Evolutionary conservation across 1,140 invertebrate genomes (phyloP), one percentile per base, ranked within the genome.

Genomic region (Diprion similis): DNA sequence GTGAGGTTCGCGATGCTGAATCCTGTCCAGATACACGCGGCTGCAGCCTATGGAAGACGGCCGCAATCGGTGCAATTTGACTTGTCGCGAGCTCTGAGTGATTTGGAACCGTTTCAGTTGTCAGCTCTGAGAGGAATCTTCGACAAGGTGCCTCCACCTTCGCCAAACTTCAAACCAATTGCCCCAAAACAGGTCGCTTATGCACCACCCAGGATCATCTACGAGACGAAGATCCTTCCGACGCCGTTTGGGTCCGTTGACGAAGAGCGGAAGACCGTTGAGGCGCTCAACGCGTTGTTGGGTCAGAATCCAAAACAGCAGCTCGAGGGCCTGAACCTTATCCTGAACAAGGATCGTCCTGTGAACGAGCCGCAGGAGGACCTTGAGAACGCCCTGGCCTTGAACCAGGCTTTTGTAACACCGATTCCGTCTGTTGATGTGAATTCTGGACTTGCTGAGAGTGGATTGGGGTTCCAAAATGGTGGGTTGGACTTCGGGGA

Each of bases 151-250:
- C 69, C 71, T 48, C 59, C 47, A 46, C 51, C 13, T 17, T 13
- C 73, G 46, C 51, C 46, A 0, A 75, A 78, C 48, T 73, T 77
- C 45, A 72, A 64, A 10, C 68, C 65, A 0, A 76, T 79, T 18
- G 66, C 66, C 48, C 72, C 73, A 9, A 19, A 73, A 10, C 71
- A 75, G 19, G 45, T 78, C 13, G 71, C 77, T 10, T 73, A 78
- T 9, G 72, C 71, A 37, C 78, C 75, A 68, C 72, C 75, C 13
- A 76, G 73, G 75, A 72, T 78, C 4, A 71, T 78, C 24, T 77
- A 79, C 69, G 74, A 76, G 7, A 73, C 73, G 9, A 74, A 76
- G 73, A 77, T 79, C 47, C 19, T 76, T n/a, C 76, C 78, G 64
- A 72, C 72, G 10, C 72, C 72, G 51, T 74, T 77, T 11, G 47